Evolutionary conservation across 2,113 vertebrate species (phyloP), one percentile per base, ranked within the genome.

Genomic region (Scartelaos histophorus): DNA sequence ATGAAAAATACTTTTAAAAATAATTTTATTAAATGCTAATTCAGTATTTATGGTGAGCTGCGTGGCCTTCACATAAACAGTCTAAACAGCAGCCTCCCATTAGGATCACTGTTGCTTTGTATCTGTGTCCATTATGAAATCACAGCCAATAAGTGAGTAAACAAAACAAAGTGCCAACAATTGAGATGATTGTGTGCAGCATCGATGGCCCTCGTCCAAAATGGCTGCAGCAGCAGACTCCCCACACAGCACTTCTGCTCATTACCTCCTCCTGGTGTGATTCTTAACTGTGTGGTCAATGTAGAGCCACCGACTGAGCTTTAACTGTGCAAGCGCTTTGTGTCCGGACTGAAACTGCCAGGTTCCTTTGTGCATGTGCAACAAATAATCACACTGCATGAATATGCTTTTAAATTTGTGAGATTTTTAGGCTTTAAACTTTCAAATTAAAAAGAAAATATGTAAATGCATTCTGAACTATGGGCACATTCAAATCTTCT

Each of bases 121-220:
- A 64, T 68, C 71, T 82, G 84, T 75, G 68, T 56, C 61, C 58
- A 25, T 57, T 67, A 67, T 54, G 10, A 64, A 57, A 64, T 66
- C 58, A 70, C 66, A 77, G 82, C 83, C 85, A 70, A 66, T 78
- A 72, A 29, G 51, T 6, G 49, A 58, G 70, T 64, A 83, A 83
- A 82, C 74, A 82, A 80, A 85, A 64, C 72, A 72, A 77, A 76
- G 68, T 70, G 69, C 78, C 79, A 77, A 57, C 72, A 70, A 62
- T 71, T 13, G 69, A 69, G 68, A 67, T 49, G 38, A 51, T 65
- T 77, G 56, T 21, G 49, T 61, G 53, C 79, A 74, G 73, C 73
- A 58, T 77, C 19, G 73, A 79, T 87, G 85, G 84, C 81, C 57
- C 80, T 24, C 22, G 17, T 85, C 86, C 87, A 85, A 72, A 78